Base-by-base conservation (phyloP, 2,888 invertebrate species). In the Idaea aversata region DNA sequence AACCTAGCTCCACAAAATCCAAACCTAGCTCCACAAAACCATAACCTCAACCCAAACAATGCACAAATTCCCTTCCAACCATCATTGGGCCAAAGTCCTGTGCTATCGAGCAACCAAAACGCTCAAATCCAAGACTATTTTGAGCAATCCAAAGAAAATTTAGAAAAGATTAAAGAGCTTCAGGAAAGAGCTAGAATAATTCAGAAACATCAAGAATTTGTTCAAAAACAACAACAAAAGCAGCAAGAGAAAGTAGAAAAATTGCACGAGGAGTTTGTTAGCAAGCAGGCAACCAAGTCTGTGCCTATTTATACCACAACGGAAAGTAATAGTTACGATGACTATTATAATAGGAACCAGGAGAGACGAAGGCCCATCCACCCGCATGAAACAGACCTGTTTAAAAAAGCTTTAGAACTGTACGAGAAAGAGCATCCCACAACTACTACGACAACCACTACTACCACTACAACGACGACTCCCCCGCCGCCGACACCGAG, bases 221-320 rank as follows among this genome's bases (percentile, higher is more conserved):
- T 96, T 5, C 96, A 97, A 76, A 96, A 96, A 77, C 96, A 96
- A 77, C 96, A 97, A 75, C 94, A 97, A 73, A 96, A 96, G 74
- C 95, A 96, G 60, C 95, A 96, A 77, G 95, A 96, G 77, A 97
- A 97, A 79, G 95, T 96, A 0, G 94, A 96, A 71, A 94, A 95
- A 75, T 91, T 96, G 36, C 96, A 97, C 72, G 94, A 95, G 72
- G 95, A 95, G 67, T 96, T 96, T 77, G 75, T 96, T 0, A 94
- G 94, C 72, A 94, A 95, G 72, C 97, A 97, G 80, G 94, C 96
- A 5, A 95, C 95, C 35, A 94, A 94, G 74, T 90, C 93, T 66
- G 85, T 94, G 72, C 94, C 94, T 70, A 82, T 90, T 61, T 93
- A 79, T 73, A 82, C 93, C 0, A 93, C 93, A 5, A 92, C 95